Percentiles rank a stretch among this genome's conserved stretches.
Conservation (phyloP, 2,888 invertebrate genomes). For the Phyto melanocephala region DNA sequence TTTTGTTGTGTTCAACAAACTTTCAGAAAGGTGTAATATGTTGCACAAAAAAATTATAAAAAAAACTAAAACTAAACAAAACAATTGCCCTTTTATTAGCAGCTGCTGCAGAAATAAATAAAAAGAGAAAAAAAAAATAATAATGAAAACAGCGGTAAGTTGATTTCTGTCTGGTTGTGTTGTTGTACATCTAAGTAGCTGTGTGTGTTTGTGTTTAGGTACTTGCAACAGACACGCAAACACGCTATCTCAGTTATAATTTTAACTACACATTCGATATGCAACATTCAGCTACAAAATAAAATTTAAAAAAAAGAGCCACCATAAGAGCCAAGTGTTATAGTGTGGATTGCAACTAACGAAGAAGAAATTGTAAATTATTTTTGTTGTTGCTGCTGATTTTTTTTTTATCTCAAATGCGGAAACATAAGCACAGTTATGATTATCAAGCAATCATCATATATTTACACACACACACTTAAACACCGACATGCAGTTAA, state of each 20-base stretch:
- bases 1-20: conserved; percentile 49
- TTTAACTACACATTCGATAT: conserved; percentile 48
- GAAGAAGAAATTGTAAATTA: conserved; percentile 51
- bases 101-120: conserved; percentile 14
- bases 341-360: conserved; percentile 31
- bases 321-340: conserved; percentile 35
- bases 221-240: conserved; percentile 56
- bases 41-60: conserved; percentile 38
- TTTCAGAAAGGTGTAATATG: conserved; percentile 54
- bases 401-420: conserved; percentile 60
- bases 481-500: not conserved
- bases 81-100: conserved; percentile 66
- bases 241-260: conserved; percentile 56
- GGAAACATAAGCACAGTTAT: conserved; percentile 65
- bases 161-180: not conserved
- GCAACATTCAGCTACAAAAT: conserved; percentile 39
- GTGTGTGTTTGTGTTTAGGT: conserved; percentile 10
- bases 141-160: conserved; percentile 43
- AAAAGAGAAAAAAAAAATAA: conserved; percentile 2
- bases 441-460: conserved; percentile 56
- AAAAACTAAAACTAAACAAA: conserved; percentile 46
- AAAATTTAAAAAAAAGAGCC: too few relatives aligned
- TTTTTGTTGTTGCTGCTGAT: conserved; percentile 7
- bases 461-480: conserved; percentile 1
- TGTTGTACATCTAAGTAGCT: not conserved